Conservation (phyloP, 35 echinoderm and acorn worm species). For the Stichopus chloronotus region DNA sequence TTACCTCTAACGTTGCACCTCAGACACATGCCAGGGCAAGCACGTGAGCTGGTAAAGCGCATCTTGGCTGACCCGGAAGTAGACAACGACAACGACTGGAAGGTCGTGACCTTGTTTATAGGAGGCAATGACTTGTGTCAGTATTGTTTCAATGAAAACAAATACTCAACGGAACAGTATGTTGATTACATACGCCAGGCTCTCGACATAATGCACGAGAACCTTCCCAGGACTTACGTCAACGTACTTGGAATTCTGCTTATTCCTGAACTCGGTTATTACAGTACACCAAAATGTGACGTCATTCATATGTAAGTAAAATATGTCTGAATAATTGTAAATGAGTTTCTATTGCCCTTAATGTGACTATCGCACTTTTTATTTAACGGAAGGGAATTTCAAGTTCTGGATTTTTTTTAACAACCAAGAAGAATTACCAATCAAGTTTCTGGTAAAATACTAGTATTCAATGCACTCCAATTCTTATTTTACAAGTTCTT, state of each 20-base stretch:
- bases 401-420: not conserved
- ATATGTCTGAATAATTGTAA: not conserved
- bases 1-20: too few relatives aligned
- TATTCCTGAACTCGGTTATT: conserved; percentile 27
- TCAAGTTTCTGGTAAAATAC: not conserved
- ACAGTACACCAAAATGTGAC: conserved; percentile 42
- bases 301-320: conserved; percentile 40
- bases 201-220: conserved; percentile 65
- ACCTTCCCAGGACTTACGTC: conserved; percentile 66
- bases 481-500: too few relatives aligned
- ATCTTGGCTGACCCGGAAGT: conserved; percentile 55
- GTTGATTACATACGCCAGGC: conserved; percentile 63
- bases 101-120: conserved; percentile 70
- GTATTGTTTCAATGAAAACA: conserved; percentile 58
- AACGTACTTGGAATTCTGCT: conserved; percentile 63
- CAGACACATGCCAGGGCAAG: conserved; percentile 74
- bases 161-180: conserved; percentile 57
- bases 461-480: not conserved
- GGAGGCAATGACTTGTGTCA: conserved; percentile 77
- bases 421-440: not conserved
- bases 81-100: conserved; percentile 73
- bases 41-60: conserved; percentile 53
- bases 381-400: not conserved
- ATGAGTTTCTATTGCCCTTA: not conserved
- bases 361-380: not conserved